These are phyloP conservation scores for Coelinius sp. DNA, from an alignment of 2,888 invertebrate genomes.

Conservation along the genomic window DNA sequence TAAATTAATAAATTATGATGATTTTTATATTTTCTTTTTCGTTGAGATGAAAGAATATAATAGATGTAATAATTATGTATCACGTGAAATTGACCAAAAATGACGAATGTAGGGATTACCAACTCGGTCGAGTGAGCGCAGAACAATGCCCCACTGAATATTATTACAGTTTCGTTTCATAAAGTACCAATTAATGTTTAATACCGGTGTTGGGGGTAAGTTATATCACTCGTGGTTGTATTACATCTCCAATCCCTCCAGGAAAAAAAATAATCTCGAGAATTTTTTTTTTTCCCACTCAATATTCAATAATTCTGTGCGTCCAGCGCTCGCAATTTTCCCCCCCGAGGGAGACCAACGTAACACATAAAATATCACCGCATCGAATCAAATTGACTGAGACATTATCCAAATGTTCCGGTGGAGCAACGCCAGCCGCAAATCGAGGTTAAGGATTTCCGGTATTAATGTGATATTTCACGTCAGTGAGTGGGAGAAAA, in stretches of 20 bases:
- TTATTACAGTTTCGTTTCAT: constrained; percentile 30
- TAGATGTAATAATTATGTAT: constrained; percentile 15
- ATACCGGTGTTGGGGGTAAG: constrained; percentile 29
- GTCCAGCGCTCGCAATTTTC: background rate
- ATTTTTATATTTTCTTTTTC: too few relatives aligned
- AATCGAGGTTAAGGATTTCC: constrained; percentile 69
- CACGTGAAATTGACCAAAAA: constrained; percentile 13
- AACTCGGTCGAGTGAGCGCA: constrained; percentile 26
- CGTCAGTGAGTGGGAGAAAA: too few relatives aligned
- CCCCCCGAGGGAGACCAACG: constrained; percentile 2
- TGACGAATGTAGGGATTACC: constrained; percentile 31
- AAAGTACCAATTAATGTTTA: constrained; percentile 37
- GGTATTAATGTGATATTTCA: constrained; percentile 51
- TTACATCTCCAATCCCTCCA: constrained; percentile 15
- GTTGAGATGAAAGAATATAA: background rate
- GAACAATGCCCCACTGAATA: constrained; percentile 32
- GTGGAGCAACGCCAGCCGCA: constrained; percentile 51
- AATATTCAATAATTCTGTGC: constrained; percentile 57
- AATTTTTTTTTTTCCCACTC: constrained; percentile 44
- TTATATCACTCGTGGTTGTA: constrained; percentile 23
- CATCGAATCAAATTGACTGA: constrained; percentile 64
- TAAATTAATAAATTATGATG: too few relatives aligned
- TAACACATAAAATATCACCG: constrained; percentile 62
- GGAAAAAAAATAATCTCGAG: constrained; percentile 18
- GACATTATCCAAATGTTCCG: constrained; percentile 56